These are phyloP conservation scores for Sphinx pinastri DNA, from an alignment of 2,888 invertebrate species.

Conservation along the genomic window DNA sequence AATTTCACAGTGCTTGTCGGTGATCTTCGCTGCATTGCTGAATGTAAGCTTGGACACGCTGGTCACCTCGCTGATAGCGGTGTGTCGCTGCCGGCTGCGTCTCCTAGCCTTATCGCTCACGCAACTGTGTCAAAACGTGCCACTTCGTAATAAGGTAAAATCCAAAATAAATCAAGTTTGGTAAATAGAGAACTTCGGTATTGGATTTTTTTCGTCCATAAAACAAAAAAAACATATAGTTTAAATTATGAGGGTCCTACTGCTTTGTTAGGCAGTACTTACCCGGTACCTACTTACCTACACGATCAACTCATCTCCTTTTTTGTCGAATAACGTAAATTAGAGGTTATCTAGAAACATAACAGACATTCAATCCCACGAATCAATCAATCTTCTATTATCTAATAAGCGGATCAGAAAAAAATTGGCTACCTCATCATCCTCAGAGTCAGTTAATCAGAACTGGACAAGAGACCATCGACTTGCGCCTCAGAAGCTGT, in stretches of 20 bases:
- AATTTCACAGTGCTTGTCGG: slow-evolving; percentile 47
- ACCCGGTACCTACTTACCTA: no score
- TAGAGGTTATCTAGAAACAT: no score
- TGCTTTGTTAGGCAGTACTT: no score
- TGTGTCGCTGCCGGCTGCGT: slow-evolving; percentile 65
- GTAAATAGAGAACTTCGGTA: neutral
- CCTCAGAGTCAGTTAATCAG: slow-evolving; percentile 45
- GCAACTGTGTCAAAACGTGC: slow-evolving; percentile 46
- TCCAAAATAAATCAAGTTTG: neutral
- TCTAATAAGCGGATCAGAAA: no score
- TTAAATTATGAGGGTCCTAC: no score
- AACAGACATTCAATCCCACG: no score
- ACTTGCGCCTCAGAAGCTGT: slow-evolving; percentile 46
- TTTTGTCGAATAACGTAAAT: no score
- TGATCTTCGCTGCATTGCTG: slow-evolving; percentile 58
- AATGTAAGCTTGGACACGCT: slow-evolving; percentile 70
- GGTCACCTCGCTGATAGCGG: slow-evolving; percentile 53
- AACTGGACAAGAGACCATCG: slow-evolving; percentile 42
- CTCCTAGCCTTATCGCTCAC: slow-evolving; percentile 62
- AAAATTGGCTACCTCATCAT: neutral
- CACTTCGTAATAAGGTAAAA: slow-evolving; percentile 37
- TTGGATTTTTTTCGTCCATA: no score
- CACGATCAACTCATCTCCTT: no score
- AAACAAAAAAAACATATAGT: no score
- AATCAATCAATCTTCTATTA: no score